Evolutionary conservation across 2,888 invertebrate species (phyloP).

Genomic region (Lasioglossum figueresi): DNA sequence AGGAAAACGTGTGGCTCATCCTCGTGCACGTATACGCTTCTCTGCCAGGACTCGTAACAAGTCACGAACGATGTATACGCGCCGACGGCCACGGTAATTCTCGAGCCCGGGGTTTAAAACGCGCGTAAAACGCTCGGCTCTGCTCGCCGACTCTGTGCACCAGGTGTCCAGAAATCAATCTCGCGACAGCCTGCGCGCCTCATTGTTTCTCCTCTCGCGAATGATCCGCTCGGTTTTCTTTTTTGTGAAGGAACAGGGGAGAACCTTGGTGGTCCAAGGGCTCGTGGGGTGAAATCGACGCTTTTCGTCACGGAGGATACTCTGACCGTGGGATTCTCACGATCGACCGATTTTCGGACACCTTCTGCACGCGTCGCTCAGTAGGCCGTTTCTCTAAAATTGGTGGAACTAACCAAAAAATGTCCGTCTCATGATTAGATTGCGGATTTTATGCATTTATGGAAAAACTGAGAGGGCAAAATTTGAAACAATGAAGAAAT

Average conservation of each 20-base stretch:
- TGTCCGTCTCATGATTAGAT: too few species aligned
- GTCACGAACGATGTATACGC: constrained; percentile 64
- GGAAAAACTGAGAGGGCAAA: too few species aligned
- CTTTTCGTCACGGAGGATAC: not conserved
- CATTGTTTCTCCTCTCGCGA: constrained; percentile 46
- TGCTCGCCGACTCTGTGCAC: constrained; percentile 48
- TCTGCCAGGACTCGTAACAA: constrained; percentile 46
- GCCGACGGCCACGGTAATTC: constrained; percentile 63
- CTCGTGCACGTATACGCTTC: constrained; percentile 24
- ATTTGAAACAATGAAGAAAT: too few species aligned
- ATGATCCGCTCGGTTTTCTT: constrained; percentile 1
- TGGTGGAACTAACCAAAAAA: too few species aligned
- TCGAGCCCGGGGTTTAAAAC: constrained; percentile 63
- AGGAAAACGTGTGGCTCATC: constrained; percentile 50
- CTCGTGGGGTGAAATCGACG: not conserved
- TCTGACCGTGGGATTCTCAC: not conserved
- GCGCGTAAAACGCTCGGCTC: constrained; percentile 64
- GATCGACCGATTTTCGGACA: not conserved
- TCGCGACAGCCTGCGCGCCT: constrained; percentile 25
- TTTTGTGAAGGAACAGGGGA: not conserved
- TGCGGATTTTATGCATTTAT: too few species aligned
- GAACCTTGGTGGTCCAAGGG: constrained; percentile 41
- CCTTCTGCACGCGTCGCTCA: not conserved
- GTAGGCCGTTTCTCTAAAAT: not conserved
- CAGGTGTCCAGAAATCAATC: constrained; percentile 72